Percentiles rank a stretch among this genome's conserved stretches.
Evolutionary conservation across 2,113 vertebrate species (phyloP).

Genomic region (Picathartes gymnocephalus): DNA sequence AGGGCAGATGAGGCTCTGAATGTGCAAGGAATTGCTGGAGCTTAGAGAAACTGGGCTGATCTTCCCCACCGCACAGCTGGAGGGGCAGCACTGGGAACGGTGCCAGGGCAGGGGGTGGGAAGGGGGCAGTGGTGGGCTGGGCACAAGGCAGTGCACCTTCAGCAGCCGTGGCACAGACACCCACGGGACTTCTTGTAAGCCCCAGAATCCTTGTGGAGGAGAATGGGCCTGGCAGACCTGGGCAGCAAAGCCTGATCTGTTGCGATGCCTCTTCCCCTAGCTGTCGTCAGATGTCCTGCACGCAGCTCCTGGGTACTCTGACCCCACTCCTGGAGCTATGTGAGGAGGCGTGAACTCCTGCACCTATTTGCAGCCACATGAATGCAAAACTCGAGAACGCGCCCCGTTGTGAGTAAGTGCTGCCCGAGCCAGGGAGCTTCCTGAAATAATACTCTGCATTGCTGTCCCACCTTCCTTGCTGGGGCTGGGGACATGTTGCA

Average conservation of each 20-base stretch:
- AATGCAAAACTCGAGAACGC: background rate
- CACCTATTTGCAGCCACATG: conserved; percentile 39
- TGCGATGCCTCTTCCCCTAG: background rate
- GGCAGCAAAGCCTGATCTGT: background rate
- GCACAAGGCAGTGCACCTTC: background rate
- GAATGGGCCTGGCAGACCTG: accelerated
- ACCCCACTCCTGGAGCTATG: background rate
- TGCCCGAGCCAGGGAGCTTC: background rate
- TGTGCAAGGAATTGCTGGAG: accelerated
- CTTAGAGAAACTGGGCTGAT: background rate
- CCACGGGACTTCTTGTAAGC: accelerated
- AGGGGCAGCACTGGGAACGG: background rate
- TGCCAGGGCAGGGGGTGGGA: background rate
- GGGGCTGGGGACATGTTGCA: background rate
- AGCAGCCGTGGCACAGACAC: background rate
- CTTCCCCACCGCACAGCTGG: accelerated
- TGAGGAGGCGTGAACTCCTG: background rate
- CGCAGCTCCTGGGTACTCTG: accelerated
- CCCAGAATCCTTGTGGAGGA: background rate
- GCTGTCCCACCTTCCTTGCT: background rate
- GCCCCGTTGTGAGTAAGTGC: background rate
- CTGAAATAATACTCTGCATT: conserved; percentile 2
- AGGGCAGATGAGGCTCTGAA: background rate
- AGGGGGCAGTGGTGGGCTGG: background rate
- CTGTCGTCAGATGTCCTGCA: background rate